Base-by-base conservation (phyloP, 2,113 vertebrate genomes). In the Buteo buteo region DNA sequence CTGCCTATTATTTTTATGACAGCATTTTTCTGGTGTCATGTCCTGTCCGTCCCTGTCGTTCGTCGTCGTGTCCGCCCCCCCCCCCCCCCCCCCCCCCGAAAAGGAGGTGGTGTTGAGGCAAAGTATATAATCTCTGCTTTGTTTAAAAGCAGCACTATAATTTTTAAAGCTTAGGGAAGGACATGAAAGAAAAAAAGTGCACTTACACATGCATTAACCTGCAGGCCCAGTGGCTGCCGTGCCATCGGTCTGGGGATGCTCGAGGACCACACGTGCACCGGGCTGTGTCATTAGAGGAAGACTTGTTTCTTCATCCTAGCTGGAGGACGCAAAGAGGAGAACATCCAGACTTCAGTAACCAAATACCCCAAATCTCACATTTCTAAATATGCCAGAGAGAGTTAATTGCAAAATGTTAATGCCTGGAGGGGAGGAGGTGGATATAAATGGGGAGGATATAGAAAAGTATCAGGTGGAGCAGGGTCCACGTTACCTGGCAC, bases 1-100 rank as follows among this genome's bases (percentile, higher is more conserved):
- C 78, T 92, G 87, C 67, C 90, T 95, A 89, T 95, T 97, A 86
- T 97, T 98, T 97, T 96, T 91, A 95, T 52, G 58, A 82, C 44
- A 74, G 82, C 24, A n/a, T 69, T 82, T 91, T 88, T 95, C 29
- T 67, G 40, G 32, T 47, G 47, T 40, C 42, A 4, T 12, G 52
- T 54, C 28, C 16, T 10, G 3, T 54, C 52, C 9, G 6, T 29
- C 28, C 28, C 52, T 28, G 52, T 54, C 42, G 13, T 42, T 42
- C 2, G 13, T 42, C 11, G 40, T 40, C 40, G 13, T 42, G 42
- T 42, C 42, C 15, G 42, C 2, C 21, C 7, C 28, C 6, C 8
- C 7, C 3, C 3, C 25, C 5, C 10, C 16, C 7, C 2, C 21
- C 7, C 28, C 6, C 8, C 7, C 3, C 3, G 9, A 31, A 19